These are phyloP conservation scores for Drosophila insularis DNA, from an alignment of 1,140 invertebrate species.

Conservation along the genomic window DNA sequence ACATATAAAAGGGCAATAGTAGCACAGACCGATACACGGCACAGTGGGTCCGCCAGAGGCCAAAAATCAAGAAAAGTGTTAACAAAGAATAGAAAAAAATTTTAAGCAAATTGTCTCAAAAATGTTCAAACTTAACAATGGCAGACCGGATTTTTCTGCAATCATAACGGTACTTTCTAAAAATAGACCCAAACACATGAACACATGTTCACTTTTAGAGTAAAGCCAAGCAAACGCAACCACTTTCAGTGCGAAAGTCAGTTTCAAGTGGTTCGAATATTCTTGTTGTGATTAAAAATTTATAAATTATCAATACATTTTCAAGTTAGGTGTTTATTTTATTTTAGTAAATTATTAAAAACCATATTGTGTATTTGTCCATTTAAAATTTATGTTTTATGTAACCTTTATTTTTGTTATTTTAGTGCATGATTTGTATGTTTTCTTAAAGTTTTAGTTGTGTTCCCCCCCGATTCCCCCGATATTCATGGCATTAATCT, in stretches of 20 bases:
- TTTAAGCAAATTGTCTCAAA: not conserved
- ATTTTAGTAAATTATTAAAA: conserved; percentile 14
- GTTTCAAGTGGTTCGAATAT: not conserved
- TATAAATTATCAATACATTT: conserved; percentile 7
- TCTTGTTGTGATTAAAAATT: too few relatives aligned
- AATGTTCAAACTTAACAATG: too few relatives aligned
- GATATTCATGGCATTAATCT: too few relatives aligned
- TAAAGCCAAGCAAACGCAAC: not conserved
- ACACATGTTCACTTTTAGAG: not conserved
- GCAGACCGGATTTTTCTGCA: not conserved
- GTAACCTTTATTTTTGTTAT: conserved; percentile 21
- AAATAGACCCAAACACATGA: not conserved
- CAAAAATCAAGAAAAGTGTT: too few relatives aligned
- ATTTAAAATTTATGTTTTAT: conserved; percentile 23
- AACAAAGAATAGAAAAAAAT: too few relatives aligned
- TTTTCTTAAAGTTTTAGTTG: conserved; percentile 20
- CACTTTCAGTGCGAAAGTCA: not conserved
- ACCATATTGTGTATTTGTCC: conserved; percentile 12
- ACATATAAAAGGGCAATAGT: too few relatives aligned
- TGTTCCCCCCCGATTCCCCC: not conserved
- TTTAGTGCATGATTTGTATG: conserved; percentile 20
- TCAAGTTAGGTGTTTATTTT: too few relatives aligned
- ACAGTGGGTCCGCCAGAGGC: too few relatives aligned
- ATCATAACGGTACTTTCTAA: not conserved
- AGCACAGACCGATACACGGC: too few relatives aligned